Percentiles rank a stretch among this genome's conserved stretches.
phyloP scores from a whole-genome alignment of 2,888 invertebrate genomes.

The Mechanitis mazaeus region DNA sequence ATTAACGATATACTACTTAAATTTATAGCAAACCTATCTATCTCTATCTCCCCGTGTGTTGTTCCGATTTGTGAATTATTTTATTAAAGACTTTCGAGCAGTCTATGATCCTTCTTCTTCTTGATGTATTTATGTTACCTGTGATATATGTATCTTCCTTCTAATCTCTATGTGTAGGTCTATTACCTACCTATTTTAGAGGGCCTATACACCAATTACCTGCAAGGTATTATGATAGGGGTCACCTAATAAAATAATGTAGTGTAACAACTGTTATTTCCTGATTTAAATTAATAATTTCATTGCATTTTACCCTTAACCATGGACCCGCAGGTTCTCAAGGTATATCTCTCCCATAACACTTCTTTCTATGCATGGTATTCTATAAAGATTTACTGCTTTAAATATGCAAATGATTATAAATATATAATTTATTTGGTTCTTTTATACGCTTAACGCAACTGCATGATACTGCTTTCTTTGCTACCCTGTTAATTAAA shows the following conservation, averaged over 20 bases:
- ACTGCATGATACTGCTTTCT: conserved; percentile 25
- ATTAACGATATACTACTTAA: background rate
- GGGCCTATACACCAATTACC: conserved; percentile 43
- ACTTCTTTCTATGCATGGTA: conserved; percentile 70
- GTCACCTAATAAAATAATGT: conserved; percentile 59
- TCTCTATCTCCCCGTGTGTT: conserved; percentile 42
- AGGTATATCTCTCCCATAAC: conserved; percentile 76
- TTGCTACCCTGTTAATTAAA: conserved; percentile 15
- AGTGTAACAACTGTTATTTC: conserved; percentile 55
- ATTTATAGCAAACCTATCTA: background rate
- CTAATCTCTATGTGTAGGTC: conserved; percentile 49
- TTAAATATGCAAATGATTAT: conserved; percentile 35
- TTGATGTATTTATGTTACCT: conserved; percentile 68
- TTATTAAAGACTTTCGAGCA: conserved; percentile 39
- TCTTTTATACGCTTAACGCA: conserved; percentile 19
- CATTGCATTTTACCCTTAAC: conserved; percentile 74
- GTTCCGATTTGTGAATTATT: conserved; percentile 39
- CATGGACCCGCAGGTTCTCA: conserved; percentile 78
- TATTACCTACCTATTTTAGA: conserved; percentile 52
- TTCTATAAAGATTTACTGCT: conserved; percentile 38
- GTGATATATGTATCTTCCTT: conserved; percentile 58
- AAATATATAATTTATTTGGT: conserved; percentile 19
- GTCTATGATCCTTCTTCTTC: conserved; percentile 54
- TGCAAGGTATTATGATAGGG: conserved; percentile 52
- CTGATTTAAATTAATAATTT: conserved; percentile 71